Conservation (phyloP, 2,797 vertebrate genomes). For the Gallinago stenura region DNA sequence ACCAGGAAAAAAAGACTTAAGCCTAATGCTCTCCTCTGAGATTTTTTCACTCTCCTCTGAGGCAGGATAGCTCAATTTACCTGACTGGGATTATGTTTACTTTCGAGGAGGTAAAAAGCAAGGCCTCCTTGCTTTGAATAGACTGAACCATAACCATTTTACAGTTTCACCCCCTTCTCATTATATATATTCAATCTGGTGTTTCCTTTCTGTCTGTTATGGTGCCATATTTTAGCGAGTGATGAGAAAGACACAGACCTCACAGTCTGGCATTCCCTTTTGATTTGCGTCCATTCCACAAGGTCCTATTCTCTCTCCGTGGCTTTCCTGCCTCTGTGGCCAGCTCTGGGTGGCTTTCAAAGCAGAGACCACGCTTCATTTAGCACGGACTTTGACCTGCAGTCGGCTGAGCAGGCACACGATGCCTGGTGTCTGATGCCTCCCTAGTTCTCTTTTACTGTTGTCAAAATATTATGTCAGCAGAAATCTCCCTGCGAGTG, state of each 20-base stretch:
- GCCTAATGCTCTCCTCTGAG: background rate
- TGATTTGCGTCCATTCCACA: background rate
- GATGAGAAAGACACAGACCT: conserved; percentile 5
- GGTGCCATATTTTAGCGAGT: background rate
- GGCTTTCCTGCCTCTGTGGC: background rate
- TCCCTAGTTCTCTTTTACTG: background rate
- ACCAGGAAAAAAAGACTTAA: background rate
- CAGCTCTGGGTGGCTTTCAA: fast-evolving
- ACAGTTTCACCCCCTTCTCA: background rate
- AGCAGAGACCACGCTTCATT: background rate
- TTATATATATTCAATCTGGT: background rate
- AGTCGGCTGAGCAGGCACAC: background rate
- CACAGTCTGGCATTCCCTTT: background rate
- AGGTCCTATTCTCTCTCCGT: background rate
- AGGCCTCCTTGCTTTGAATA: background rate
- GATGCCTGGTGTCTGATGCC: background rate
- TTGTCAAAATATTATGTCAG: conserved; percentile 23
- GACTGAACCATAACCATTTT: background rate
- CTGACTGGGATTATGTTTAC: background rate
- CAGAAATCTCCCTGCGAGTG: background rate
- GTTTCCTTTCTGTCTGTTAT: conserved; percentile 3
- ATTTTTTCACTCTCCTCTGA: background rate
- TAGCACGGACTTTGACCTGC: background rate
- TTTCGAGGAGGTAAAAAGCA: background rate
- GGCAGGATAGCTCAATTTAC: background rate